phyloP scores from a whole-genome alignment of 2,797 vertebrate species.

The Nyctibius grandis region DNA sequence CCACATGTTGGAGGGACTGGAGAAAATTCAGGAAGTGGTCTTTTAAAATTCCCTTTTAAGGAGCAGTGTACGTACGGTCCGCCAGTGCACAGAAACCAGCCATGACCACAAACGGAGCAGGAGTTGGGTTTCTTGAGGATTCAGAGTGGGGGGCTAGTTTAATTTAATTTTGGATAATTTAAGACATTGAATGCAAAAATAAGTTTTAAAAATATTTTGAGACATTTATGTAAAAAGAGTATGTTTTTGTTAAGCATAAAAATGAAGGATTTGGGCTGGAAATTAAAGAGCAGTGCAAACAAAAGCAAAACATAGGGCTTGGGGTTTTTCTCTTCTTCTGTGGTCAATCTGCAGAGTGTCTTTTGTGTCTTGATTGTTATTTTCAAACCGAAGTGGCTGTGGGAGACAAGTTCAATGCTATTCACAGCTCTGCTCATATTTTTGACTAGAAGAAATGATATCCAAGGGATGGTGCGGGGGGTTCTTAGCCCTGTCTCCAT shows the following conservation, averaged over 20 bases:
- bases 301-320: conserved; percentile 52
- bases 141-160: not conserved
- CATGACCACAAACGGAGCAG: not conserved
- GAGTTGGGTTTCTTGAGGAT: conserved; percentile 15
- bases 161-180: conserved; percentile 24
- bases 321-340: conserved; percentile 56
- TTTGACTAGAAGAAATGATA: not conserved
- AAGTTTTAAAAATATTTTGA: conserved; percentile 61
- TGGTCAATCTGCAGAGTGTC: conserved; percentile 45
- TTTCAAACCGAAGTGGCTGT: not conserved
- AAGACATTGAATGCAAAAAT: conserved; percentile 36
- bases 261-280: conserved; percentile 38
- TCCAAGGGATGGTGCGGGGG: not conserved
- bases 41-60: not conserved
- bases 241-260: conserved; percentile 47
- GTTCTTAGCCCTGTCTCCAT: not conserved
- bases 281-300: conserved; percentile 38
- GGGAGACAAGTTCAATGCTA: not conserved
- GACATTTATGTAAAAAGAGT: conserved; percentile 16
- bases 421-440: not conserved
- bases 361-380: conserved; percentile 48
- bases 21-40: not conserved
- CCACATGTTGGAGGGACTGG: not conserved
- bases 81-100: not conserved
- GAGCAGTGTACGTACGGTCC: fast-evolving